These are phyloP conservation scores for Heliconius ethilla DNA, from an alignment of 2,888 invertebrate genomes.

Conservation along the genomic window DNA sequence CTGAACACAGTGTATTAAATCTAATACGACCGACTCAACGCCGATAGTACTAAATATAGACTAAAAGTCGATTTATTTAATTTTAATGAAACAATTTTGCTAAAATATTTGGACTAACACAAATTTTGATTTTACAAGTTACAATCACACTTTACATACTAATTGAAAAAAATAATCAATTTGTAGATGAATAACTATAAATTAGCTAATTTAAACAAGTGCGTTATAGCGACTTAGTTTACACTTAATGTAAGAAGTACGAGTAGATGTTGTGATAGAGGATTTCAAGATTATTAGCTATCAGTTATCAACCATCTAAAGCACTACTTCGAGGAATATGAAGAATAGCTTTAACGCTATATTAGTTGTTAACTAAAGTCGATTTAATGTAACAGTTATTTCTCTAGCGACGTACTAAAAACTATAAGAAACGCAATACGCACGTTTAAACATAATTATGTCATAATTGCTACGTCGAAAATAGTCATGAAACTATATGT, in stretches of 20 bases:
- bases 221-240: slow-evolving; percentile 42
- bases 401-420: slow-evolving; percentile 36
- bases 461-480: slow-evolving; percentile 47
- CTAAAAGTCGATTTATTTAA: slow-evolving; percentile 52
- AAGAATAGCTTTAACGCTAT: slow-evolving; percentile 33
- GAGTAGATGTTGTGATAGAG: slow-evolving; percentile 38
- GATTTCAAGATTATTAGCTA: slow-evolving; percentile 38
- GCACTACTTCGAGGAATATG: slow-evolving; percentile 42
- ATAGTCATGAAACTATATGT: slow-evolving; percentile 46
- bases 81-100: slow-evolving; percentile 65
- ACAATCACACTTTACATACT: slow-evolving; percentile 58
- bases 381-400: slow-evolving; percentile 34
- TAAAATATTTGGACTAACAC: slow-evolving; percentile 75
- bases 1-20: slow-evolving; percentile 68
- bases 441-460: slow-evolving; percentile 13
- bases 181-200: slow-evolving; percentile 64
- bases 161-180: slow-evolving; percentile 56
- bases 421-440: slow-evolving; percentile 41
- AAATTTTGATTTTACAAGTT: slow-evolving; percentile 56
- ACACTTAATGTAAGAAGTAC: slow-evolving; percentile 34
- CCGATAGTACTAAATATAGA: slow-evolving; percentile 53
- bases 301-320: slow-evolving; percentile 37
- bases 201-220: slow-evolving; percentile 59
- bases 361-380: slow-evolving; percentile 29
- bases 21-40: slow-evolving; percentile 53